These are phyloP conservation scores for Aldabrachelys gigantea DNA, from an alignment of 2,113 vertebrate genomes.

Conservation along the genomic window DNA sequence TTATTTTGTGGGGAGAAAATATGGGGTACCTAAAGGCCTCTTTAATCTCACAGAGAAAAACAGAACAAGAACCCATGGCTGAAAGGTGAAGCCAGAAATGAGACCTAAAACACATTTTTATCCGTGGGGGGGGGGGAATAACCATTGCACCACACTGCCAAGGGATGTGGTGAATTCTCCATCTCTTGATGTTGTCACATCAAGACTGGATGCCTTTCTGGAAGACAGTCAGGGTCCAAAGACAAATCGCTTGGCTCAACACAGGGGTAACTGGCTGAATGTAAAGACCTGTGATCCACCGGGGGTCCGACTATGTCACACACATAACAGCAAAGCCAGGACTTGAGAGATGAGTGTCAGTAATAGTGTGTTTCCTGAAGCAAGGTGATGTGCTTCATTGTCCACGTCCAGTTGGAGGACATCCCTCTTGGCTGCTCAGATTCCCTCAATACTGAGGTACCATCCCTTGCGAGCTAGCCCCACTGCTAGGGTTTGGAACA, in stretches of 20 bases:
- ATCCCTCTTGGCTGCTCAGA: too few species aligned
- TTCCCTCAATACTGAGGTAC: too few species aligned
- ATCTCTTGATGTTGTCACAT: background rate
- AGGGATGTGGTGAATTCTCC: background rate
- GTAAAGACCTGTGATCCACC: too few species aligned
- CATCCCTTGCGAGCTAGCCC: too few species aligned
- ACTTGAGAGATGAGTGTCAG: too few species aligned
- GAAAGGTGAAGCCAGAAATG: background rate
- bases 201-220: background rate
- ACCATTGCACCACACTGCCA: background rate
- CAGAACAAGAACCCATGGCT: accelerated
- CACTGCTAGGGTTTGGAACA: too few species aligned
- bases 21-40: background rate
- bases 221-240: background rate
- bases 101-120: background rate
- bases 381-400: too few species aligned
- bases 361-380: too few species aligned
- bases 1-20: background rate
- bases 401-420: too few species aligned
- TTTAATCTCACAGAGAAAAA: background rate
- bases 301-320: too few species aligned
- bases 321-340: too few species aligned
- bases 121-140: background rate
- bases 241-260: background rate
- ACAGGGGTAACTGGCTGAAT: too few species aligned